These are phyloP conservation scores for Climacteris rufus DNA, from an alignment of 2,113 vertebrate genomes.

Conservation along the genomic window DNA sequence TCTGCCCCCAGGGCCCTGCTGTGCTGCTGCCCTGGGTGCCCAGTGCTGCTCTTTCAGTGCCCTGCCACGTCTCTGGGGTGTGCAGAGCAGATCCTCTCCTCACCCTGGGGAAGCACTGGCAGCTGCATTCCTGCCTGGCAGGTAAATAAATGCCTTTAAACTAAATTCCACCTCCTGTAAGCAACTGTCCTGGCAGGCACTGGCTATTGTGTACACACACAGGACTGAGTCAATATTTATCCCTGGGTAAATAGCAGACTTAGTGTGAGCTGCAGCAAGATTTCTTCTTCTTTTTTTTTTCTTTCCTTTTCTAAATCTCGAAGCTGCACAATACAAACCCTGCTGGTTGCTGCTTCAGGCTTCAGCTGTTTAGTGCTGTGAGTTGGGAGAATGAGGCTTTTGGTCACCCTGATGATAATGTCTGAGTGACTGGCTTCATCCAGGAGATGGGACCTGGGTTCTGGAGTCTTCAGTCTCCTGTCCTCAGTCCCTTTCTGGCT, in stretches of 20 bases:
- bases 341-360: conserved; percentile 2
- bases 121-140: conserved; percentile 26
- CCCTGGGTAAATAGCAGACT: conserved; percentile 14
- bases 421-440: neutral
- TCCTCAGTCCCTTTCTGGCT: neutral
- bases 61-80: neutral
- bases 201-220: conserved; percentile 47
- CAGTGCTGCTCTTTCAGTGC: neutral
- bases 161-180: conserved; percentile 30
- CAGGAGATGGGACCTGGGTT: neutral
- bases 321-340: neutral
- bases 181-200: conserved; percentile 4
- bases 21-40: neutral
- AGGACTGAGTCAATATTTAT: conserved; percentile 48
- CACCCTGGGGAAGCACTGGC: neutral
- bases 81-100: neutral
- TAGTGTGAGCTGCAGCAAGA: neutral
- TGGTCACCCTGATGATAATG: neutral
- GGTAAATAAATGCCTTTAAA: conserved; percentile 29
- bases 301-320: neutral
- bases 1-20: neutral
- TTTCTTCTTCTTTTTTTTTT: too few species aligned
- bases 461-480: neutral
- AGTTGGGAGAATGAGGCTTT: neutral
- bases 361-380: neutral